Conservation (phyloP, 2,797 vertebrate genomes). For the Erithacus rubecula region DNA sequence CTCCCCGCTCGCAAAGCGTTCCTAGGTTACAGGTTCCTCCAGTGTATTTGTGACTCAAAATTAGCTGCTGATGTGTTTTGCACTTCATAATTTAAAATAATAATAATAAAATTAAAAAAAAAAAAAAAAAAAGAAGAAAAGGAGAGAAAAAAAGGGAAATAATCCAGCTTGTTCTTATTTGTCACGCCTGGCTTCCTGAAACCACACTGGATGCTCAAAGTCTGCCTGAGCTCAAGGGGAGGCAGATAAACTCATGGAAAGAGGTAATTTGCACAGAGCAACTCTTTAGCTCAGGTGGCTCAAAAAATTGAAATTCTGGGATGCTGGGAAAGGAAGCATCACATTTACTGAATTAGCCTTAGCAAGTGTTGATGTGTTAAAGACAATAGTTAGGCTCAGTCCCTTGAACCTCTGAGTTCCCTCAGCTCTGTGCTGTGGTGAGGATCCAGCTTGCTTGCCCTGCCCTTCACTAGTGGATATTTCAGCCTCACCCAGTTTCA, state of each 20-base stretch:
- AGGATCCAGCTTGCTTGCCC: neutral
- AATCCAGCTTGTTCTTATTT: slow-evolving; percentile 36
- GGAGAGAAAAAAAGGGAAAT: neutral
- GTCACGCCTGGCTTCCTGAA: slow-evolving; percentile 55
- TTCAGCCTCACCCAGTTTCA: neutral
- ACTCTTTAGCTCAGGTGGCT: neutral
- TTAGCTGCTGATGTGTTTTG: neutral
- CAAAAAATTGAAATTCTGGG: neutral
- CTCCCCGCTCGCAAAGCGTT: neutral
- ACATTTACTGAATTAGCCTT: neutral
- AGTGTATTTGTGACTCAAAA: slow-evolving; percentile 49
- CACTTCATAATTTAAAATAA: slow-evolving; percentile 16
- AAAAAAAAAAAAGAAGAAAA: neutral
- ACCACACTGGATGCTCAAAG: slow-evolving; percentile 10
- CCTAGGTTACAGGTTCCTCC: slow-evolving; percentile 39
- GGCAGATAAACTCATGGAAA: neutral
- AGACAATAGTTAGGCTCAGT: neutral
- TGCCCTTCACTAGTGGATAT: neutral
- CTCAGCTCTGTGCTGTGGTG: neutral
- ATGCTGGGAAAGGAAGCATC: neutral
- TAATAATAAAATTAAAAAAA: too few species aligned
- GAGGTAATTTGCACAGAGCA: slow-evolving; percentile 6
- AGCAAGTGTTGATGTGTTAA: neutral
- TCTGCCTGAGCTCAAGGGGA: slow-evolving; percentile 12
- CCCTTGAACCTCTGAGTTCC: neutral